Base-by-base conservation (phyloP, 2,113 vertebrate species). In the Apodemus speciosus region DNA sequence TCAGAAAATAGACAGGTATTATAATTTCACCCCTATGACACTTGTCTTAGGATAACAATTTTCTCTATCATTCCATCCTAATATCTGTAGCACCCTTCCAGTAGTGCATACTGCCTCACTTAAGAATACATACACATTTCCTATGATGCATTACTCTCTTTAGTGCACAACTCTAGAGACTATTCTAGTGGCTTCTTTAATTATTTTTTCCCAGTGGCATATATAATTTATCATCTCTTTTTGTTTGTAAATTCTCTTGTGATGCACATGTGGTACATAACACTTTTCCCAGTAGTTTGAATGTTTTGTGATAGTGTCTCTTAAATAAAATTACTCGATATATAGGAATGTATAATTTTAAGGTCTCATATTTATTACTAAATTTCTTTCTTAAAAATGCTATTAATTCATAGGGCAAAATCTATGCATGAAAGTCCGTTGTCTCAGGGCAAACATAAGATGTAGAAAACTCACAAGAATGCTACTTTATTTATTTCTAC, bases 381-480 rank as follows among this genome's bases (percentile, higher is more conserved):
- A 92, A 93, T 93, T 93, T 46, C 32, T 95, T 88, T 88, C 66
- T 83, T 93, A 92, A 49, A 76, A 25, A 43, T n/a, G 58, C 43
- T 93, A 77, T 2, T 38, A 96, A 86, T 88, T 90, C 81, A 58
- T 3, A 43, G 6, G 69, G 53, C 10, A 73, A 66, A 64, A 66
- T 76, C 72, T 60, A 35, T 38, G 21, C 46, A 66, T 49, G 46
- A 77, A 90, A 9, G 30, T 92, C 81, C 69, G 18, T 88, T 46
- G 56, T 79, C 89, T 92, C 93, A 94, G 32, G 23, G 10, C 21
- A 73, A 87, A 94, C 0, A 79, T 86, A 40, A n/a, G n/a, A 75
- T 91, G 69, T 85, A 91, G 69, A 5, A 38, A 89, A 30, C 27
- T 91, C 56, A 89, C 18, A 88, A 92, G 23, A 18, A 77, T 92